Evolutionary conservation across 64 coral and sea anemone genomes (phyloP), one percentile per base, ranked within the genome.

Genomic region (Actinia equina): DNA sequence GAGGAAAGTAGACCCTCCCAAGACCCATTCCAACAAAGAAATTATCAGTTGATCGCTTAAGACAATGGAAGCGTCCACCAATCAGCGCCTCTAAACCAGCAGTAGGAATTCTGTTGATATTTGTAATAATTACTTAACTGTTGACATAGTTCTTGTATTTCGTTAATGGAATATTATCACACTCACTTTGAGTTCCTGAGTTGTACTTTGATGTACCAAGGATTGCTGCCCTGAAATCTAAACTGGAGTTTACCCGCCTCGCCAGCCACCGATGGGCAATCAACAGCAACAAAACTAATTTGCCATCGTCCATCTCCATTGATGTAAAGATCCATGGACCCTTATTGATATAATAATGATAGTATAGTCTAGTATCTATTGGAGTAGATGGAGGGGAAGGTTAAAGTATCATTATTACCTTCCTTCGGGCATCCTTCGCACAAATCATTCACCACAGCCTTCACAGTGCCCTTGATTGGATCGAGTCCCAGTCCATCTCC

Each of bases 121-220:
- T 37, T 15, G 3, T 14, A 15, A 13, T 74, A 16, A 74, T 22
- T 49, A 49, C 4, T 8, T 49, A 49, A 8, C 46, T 49, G 7
- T 49, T 49, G 46, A 8, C 46, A 49, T 49, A 49, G 46, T 49
- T 49, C 18, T 5, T 19, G 59, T 17, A 5, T 18, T 60, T 19
- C 15, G 17, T 2, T 23, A 5, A 69, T 69, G 63, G 0, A 10
- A 69, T 69, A 9, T 1, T 30, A 41, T 74, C 4, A 30, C 17
- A 81, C 93, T 85, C 88, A 95, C 89, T 88, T 91, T 59, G 80
- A 70, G 53, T 95, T 95, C 49, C 93, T 84, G 2, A 91, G 86
- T 85, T 95, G 93, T 27, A 95, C 41, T 45, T 95, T 95, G 27
- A 95, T 87, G 26, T 91, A 91, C 93, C 93, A 95, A 18, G 71